Percentiles rank a stretch among this genome's conserved stretches.
phyloP scores from a whole-genome alignment of 37 sponge, comb jelly and placozoan genomes.

The Diacarnus erythraeanus region DNA sequence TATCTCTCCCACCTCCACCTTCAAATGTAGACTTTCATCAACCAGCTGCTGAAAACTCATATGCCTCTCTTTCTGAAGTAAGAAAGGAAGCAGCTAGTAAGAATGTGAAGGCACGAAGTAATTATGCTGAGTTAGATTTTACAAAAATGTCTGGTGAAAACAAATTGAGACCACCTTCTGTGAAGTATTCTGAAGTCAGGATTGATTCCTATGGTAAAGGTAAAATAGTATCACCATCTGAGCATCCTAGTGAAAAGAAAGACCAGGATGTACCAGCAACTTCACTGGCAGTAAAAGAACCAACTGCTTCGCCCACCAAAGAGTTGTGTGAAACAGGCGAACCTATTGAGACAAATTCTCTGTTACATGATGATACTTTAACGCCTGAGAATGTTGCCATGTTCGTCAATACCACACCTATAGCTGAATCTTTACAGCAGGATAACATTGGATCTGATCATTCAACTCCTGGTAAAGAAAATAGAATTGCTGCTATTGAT shows the following conservation, averaged over 20 bases:
- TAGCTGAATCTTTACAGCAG: background rate
- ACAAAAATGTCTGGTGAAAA: background rate
- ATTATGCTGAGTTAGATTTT: conserved; percentile 45
- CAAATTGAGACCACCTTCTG: conserved; percentile 18
- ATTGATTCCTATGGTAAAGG: conserved; percentile 4
- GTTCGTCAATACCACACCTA: background rate
- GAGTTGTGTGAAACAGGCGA: background rate
- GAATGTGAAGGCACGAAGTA: background rate
- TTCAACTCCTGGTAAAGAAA: background rate
- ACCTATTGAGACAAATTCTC: background rate
- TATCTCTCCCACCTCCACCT: background rate
- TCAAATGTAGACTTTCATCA: background rate
- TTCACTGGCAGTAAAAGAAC: background rate
- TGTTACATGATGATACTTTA: conserved; percentile 15
- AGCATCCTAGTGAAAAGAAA: background rate
- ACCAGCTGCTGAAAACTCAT: conserved; percentile 11
- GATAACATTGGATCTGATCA: background rate
- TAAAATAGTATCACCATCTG: background rate
- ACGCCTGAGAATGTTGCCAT: conserved; percentile 23
- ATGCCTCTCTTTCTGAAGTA: conserved; percentile 27
- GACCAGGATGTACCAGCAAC: background rate
- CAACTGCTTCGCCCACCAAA: background rate
- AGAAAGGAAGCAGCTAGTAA: background rate
- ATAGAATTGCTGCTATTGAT: background rate
- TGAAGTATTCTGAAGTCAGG: conserved; percentile 28